Base-by-base conservation (phyloP, 2,888 invertebrate species). In the Linyphia triangularis region DNA sequence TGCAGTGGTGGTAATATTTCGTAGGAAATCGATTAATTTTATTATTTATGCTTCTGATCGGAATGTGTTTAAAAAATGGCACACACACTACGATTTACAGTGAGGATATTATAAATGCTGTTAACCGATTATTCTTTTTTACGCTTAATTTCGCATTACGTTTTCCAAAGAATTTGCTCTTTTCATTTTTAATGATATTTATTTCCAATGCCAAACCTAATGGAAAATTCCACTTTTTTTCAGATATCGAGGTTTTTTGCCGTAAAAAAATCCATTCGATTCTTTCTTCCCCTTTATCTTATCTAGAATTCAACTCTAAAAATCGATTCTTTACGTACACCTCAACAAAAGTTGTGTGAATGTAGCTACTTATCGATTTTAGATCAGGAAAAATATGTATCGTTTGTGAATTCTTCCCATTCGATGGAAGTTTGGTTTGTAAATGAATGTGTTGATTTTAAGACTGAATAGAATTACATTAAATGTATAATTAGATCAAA, bases 141-240 rank as follows among this genome's bases (percentile, higher is more conserved):
- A 40, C 28, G 51, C 51, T 79, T 79, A 79, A 79, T 79, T 67
- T 79, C 78, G 22, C 67, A 79, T 79, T 79, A 65, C 67, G 19
- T 28, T 28, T 43, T 16, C 22, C 13, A 63, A 19, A 26, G 30
- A 51, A 26, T 63, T 22, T 63, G 16, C 30, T 30, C 28, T 40
- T 22, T 63, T 43, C 30, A 13, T 65, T 78, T 73, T 78, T 65
- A 78, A 78, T 67, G 67, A 59, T 78, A 78, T 78, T 78, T 78
- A 78, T 78, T 78, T 67, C 51, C 37, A 13, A n/a, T 77, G 37
- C 63, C 28, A 43, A 22, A 28, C 24, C 30, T 79, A 79, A 79
- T 79, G 78, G 67, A 79, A 79, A 78, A 63, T 65, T 63, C 40
- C 26, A 40, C 40, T 22, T 78, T 59, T 33, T 59, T 57, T 22